Conservation (phyloP, 92 coral and sea anemone genomes). For the Micromussa lordhowensis region DNA sequence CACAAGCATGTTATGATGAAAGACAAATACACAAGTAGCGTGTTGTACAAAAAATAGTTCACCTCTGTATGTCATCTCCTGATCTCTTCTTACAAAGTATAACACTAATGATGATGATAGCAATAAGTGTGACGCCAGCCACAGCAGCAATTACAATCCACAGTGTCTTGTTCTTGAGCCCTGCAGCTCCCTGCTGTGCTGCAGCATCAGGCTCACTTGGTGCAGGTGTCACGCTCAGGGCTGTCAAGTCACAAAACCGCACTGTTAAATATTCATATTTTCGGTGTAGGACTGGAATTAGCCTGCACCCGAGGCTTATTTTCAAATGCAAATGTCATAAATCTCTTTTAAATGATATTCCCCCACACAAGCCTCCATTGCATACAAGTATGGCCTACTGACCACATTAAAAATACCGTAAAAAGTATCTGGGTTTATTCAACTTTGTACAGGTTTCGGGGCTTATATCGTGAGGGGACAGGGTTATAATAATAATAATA, state of each 20-base stretch:
- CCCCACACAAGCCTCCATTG: too few species aligned
- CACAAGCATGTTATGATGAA: too few species aligned
- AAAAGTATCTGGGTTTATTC: too few species aligned
- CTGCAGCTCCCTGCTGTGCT: constrained; percentile 43
- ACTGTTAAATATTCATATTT: background rate
- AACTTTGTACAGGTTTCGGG: too few species aligned
- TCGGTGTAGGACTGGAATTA: too few species aligned
- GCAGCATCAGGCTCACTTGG: constrained; percentile 3
- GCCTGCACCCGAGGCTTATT: too few species aligned
- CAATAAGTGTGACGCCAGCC: constrained; percentile 89
- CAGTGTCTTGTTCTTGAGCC: constrained; percentile 83
- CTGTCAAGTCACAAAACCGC: background rate
- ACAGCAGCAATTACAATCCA: constrained; percentile 98
- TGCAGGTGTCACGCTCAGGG: background rate
- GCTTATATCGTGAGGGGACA: too few species aligned
- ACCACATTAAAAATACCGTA: too few species aligned
- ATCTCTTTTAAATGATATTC: too few species aligned
- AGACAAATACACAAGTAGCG: background rate
- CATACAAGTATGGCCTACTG: too few species aligned
- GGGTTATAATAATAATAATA: too few species aligned
- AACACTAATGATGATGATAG: constrained; percentile 92
- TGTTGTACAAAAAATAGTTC: constrained; percentile 1
- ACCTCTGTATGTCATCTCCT: constrained; percentile 85
- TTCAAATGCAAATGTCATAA: too few species aligned
- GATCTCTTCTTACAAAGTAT: constrained; percentile 95